Evolutionary conservation across 2,888 invertebrate species (phyloP).

Genomic region (Ptychoptera albimana): DNA sequence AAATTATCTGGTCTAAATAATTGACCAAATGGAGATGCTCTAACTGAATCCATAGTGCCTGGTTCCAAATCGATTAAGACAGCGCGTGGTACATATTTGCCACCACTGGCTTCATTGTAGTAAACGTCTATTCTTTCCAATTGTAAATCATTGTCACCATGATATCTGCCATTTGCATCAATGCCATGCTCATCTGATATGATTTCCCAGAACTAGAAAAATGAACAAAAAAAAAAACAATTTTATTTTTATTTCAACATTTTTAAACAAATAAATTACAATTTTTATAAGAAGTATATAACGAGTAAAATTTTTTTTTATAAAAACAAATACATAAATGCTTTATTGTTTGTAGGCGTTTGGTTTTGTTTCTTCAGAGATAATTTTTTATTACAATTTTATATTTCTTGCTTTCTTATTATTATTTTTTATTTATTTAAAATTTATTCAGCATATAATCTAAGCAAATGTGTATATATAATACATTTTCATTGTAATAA

Average conservation of each 20-base stretch:
- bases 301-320: too few relatives aligned
- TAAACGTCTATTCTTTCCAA: slow-evolving; percentile 65
- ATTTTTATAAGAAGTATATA: too few relatives aligned
- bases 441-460: too few relatives aligned
- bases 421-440: too few relatives aligned
- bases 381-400: too few relatives aligned
- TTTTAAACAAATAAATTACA: slow-evolving; percentile 4
- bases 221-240: slow-evolving; percentile 5
- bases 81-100: slow-evolving; percentile 71
- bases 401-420: too few relatives aligned
- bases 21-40: slow-evolving; percentile 62
- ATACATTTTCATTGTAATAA: too few relatives aligned
- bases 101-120: slow-evolving; percentile 55
- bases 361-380: too few relatives aligned
- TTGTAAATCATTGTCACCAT: slow-evolving; percentile 57
- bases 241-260: slow-evolving; percentile 1
- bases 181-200: slow-evolving; percentile 72
- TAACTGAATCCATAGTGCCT: slow-evolving; percentile 76
- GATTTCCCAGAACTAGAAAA: slow-evolving; percentile 54
- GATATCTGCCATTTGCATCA: slow-evolving; percentile 53
- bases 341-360: too few relatives aligned
- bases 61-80: slow-evolving; percentile 78
- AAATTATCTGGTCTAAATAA: slow-evolving; percentile 78
- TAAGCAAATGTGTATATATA: too few relatives aligned
- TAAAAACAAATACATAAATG: too few relatives aligned